Conservation (phyloP, 1,140 invertebrate genomes). For the Cotesia glomerata region DNA sequence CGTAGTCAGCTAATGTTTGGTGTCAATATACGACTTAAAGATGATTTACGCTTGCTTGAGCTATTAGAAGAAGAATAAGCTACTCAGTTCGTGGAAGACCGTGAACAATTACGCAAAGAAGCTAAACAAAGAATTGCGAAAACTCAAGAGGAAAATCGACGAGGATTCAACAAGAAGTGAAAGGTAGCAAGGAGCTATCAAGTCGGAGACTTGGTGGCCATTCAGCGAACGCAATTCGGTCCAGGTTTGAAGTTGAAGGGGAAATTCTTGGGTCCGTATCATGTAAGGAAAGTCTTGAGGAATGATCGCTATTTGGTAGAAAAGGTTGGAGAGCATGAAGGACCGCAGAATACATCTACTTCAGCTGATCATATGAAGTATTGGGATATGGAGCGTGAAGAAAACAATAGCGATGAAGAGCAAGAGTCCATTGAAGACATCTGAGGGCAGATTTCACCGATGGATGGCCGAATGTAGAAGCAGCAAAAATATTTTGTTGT, state of each 20-base stretch:
- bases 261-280: conserved; percentile 26
- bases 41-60: neutral
- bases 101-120: neutral
- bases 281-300: neutral
- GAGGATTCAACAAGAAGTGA: neutral
- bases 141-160: conserved; percentile 20
- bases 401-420: neutral
- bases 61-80: conserved; percentile 16
- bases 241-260: conserved; percentile 11
- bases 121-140: conserved; percentile 15
- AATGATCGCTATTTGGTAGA: conserved; percentile 5
- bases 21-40: neutral
- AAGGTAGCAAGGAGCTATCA: conserved; percentile 18
- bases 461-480: conserved; percentile 5
- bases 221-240: conserved; percentile 21
- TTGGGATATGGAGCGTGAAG: neutral
- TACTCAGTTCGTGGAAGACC: conserved; percentile 5
- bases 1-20: conserved; percentile 3
- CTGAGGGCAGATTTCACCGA: conserved; percentile 6
- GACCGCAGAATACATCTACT: neutral
- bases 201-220: conserved; percentile 17
- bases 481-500: too few relatives aligned
- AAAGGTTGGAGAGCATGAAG: neutral
- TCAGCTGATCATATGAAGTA: neutral
- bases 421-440: neutral